Percentiles rank a stretch among this genome's conserved stretches.
Conservation (phyloP, 2,888 invertebrate species). For the Norana najaformis region DNA sequence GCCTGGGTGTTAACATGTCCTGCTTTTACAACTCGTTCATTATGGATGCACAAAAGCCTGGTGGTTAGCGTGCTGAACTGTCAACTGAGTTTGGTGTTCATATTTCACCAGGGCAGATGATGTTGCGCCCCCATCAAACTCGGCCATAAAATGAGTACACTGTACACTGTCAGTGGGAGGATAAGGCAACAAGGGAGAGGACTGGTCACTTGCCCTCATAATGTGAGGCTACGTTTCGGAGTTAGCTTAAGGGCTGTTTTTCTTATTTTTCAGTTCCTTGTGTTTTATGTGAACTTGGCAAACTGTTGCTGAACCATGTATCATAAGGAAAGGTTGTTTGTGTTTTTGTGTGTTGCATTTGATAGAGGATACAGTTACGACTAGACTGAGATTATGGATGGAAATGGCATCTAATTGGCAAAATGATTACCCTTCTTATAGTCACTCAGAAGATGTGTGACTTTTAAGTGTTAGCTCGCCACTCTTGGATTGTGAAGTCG, state of each 20-base stretch:
- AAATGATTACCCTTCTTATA: not conserved
- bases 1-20: not conserved
- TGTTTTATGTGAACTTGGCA: not conserved
- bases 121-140: no score
- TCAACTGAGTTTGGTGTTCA: no score
- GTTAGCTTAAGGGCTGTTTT: no score
- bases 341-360: not conserved
- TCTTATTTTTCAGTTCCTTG: no score
- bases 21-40: not conserved
- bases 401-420: not conserved
- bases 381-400: slow-evolving; percentile 1
- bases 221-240: no score
- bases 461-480: not conserved
- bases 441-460: not conserved
- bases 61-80: no score
- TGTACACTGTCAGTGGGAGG: no score
- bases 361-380: not conserved
- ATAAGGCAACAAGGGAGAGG: no score
- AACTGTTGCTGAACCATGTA: not conserved
- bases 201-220: no score
- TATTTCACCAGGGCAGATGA: no score
- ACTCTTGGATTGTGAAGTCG: not conserved
- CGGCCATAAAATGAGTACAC: no score
- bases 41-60: no score
- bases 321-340: not conserved